phyloP scores from a whole-genome alignment of 2,888 invertebrate species.

The Xylocampa areola region DNA sequence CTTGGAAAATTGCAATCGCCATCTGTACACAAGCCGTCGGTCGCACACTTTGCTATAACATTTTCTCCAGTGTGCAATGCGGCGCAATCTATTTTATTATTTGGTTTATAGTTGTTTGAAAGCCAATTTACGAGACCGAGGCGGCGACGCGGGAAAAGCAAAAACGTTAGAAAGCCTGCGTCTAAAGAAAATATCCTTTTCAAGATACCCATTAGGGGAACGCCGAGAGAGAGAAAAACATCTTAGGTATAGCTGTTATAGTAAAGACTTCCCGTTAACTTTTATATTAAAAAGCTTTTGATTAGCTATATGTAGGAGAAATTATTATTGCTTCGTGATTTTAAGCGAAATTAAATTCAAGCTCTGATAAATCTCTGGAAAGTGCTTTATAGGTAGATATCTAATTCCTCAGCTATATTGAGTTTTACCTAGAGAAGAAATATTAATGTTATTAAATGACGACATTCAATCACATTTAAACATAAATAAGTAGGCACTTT shows the following conservation, averaged over 20 bases:
- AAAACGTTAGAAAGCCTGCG: conserved; percentile 67
- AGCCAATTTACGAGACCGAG: conserved; percentile 70
- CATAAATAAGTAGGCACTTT: too few species aligned
- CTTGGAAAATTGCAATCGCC: conserved; percentile 47
- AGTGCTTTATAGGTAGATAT: background rate
- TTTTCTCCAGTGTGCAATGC: conserved; percentile 48
- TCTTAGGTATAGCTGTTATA: conserved; percentile 54
- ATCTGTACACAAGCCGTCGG: conserved; percentile 27
- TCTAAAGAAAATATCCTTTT: conserved; percentile 69
- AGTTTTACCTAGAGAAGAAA: too few species aligned
- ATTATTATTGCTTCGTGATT: conserved; percentile 42
- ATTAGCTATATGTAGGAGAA: conserved; percentile 48
- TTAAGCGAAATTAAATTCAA: conserved; percentile 33
- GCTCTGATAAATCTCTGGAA: conserved; percentile 4
- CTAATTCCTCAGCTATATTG: background rate
- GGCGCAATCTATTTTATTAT: conserved; percentile 63
- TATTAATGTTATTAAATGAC: too few species aligned
- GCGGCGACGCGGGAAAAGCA: conserved; percentile 62
- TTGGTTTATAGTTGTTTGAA: conserved; percentile 68
- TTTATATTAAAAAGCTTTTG: conserved; percentile 59
- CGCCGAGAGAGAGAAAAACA: conserved; percentile 64
- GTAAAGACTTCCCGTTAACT: conserved; percentile 44
- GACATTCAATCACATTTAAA: too few species aligned
- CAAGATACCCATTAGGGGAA: conserved; percentile 65
- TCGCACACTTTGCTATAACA: conserved; percentile 53